Percentiles rank a stretch among this genome's conserved stretches.
Conservation (phyloP, 2,797 vertebrate genomes). For the Melanotaenia trifasciata region DNA sequence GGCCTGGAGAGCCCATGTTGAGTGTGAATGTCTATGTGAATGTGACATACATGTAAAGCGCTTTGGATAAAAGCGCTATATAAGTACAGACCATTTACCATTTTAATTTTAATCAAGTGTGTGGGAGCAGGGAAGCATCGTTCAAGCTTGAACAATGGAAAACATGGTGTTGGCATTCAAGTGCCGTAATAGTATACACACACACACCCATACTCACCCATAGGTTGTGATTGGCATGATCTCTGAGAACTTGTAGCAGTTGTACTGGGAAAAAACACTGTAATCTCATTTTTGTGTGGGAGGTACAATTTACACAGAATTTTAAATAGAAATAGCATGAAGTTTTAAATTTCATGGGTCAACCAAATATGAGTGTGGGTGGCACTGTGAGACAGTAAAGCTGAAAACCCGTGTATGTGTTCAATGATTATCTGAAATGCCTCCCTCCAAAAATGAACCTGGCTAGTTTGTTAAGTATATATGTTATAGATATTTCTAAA, state of each 20-base stretch:
- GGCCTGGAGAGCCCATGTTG: too few species aligned
- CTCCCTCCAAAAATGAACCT: constrained; percentile 18
- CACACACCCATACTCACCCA: constrained; percentile 2
- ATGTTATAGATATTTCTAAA: constrained; percentile 24
- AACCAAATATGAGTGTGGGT: constrained; percentile 61
- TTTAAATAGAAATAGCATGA: constrained; percentile 59
- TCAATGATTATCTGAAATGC: constrained; percentile 24
- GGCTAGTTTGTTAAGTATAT: constrained; percentile 11
- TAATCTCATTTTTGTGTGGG: constrained; percentile 62
- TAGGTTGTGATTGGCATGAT: constrained; percentile 16
- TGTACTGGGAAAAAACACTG: constrained; percentile 39
- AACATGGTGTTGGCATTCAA: not conserved
- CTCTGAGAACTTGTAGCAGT: constrained; percentile 42
- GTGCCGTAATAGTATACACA: not conserved
- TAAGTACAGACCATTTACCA: too few species aligned
- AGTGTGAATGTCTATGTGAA: too few species aligned
- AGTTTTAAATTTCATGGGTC: constrained; percentile 65
- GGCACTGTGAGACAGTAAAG: constrained; percentile 41
- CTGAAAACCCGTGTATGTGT: constrained; percentile 39
- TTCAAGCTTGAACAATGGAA: not conserved
- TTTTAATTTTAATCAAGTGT: not conserved
- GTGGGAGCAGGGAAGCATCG: not conserved
- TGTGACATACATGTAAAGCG: too few species aligned
- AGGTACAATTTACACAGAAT: constrained; percentile 65
- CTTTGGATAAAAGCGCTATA: too few species aligned